A percentile compares a stretch with the other conserved stretches of the same genome.
Evolutionary conservation across 1,140 invertebrate species (phyloP).

Genomic region (Rhyzopertha dominica): DNA sequence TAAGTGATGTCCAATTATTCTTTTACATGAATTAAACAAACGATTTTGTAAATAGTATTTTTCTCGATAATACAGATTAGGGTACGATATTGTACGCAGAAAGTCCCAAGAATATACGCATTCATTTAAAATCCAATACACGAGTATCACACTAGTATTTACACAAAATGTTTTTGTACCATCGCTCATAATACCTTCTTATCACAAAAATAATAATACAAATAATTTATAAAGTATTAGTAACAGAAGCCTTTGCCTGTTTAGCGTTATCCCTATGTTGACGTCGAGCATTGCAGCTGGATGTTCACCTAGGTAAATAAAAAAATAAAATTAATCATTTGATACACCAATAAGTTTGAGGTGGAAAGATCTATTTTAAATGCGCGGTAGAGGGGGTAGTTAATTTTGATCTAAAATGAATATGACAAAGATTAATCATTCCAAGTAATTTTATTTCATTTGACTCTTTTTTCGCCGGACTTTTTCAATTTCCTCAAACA

Average conservation of each 20-base stretch:
- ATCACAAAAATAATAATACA: constrained; percentile 4
- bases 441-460: constrained; percentile 1
- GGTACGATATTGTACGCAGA: too few relatives aligned
- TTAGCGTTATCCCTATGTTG: constrained; percentile 5
- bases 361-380: too few relatives aligned
- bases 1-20: too few relatives aligned
- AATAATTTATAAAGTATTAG: constrained; percentile 6
- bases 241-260: constrained; percentile 8
- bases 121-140: too few relatives aligned
- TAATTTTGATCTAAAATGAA: not conserved
- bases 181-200: constrained; percentile 7
- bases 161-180: too few relatives aligned
- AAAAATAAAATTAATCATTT: constrained; percentile 6
- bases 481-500: constrained; percentile 1
- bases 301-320: constrained; percentile 28
- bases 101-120: too few relatives aligned
- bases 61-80: too few relatives aligned
- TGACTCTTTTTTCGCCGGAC: not conserved
- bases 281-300: constrained; percentile 30
- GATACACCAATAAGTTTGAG: not conserved
- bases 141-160: too few relatives aligned
- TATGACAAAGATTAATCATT: not conserved
- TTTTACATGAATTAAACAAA: too few relatives aligned
- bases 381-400: not conserved
- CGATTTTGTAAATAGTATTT: too few relatives aligned